Conservation (phyloP, 2,797 vertebrate genomes). For the Dallia pectoralis region DNA sequence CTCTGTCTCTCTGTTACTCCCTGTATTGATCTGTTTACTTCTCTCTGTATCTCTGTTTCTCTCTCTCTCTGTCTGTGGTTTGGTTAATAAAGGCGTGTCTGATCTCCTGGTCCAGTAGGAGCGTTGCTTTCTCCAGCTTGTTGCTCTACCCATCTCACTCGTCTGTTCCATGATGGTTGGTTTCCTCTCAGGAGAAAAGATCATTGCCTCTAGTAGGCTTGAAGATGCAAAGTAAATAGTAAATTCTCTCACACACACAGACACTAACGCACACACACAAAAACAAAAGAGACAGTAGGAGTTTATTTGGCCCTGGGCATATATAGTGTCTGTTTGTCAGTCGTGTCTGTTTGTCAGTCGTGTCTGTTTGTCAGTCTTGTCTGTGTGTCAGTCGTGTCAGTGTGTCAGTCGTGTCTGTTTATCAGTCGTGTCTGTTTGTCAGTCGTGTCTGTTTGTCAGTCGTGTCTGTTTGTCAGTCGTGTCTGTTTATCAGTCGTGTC, state of each 20-base stretch:
- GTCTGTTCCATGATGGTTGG: neutral
- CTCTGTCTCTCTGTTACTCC: neutral
- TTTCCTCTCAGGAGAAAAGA: neutral
- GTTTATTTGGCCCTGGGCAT: neutral
- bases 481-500: neutral
- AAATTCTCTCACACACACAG: neutral
- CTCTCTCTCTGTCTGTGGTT: neutral
- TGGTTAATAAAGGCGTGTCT: neutral
- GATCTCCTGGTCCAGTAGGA: neutral
- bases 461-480: neutral
- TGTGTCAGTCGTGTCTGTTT: neutral
- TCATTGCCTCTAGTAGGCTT: neutral
- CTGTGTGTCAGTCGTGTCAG: neutral
- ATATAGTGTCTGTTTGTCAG: neutral
- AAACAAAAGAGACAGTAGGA: neutral
- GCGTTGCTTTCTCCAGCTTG: neutral
- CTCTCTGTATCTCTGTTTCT: neutral
- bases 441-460: neutral
- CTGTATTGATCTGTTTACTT: too few species aligned
- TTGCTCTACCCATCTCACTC: neutral
- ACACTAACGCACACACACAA: neutral
- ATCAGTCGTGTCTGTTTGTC: neutral
- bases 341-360: too few species aligned
- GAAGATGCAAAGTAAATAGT: neutral
- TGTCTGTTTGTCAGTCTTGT: neutral